A percentile compares a stretch with the other conserved stretches of the same genome.
phyloP scores from a whole-genome alignment of 2,113 vertebrate genomes.

The Nesogale talazaci region DNA sequence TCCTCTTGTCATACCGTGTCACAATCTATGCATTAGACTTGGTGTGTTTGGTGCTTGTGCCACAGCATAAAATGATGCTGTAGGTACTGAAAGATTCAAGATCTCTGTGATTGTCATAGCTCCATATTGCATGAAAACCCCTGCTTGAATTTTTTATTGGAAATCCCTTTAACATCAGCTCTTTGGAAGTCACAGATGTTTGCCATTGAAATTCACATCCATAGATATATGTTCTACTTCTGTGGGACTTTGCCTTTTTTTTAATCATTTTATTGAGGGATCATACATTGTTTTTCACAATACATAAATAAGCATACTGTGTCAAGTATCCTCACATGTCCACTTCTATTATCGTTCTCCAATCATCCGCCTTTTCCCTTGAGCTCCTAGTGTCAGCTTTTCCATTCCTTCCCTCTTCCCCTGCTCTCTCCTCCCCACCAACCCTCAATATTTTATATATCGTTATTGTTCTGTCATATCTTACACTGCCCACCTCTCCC shows the following conservation, averaged over 20 bases:
- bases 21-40: conserved; percentile 26
- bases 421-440: too few species aligned
- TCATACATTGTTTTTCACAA: too few species aligned
- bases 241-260: conserved; percentile 47
- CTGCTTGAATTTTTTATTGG: conserved; percentile 44
- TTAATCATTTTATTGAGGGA: too few species aligned
- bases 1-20: conserved; percentile 28
- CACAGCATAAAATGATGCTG: not conserved
- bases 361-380: too few species aligned
- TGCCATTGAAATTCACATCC: conserved; percentile 41
- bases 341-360: too few species aligned
- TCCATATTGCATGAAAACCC: conserved; percentile 34
- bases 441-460: too few species aligned
- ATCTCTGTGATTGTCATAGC: conserved; percentile 29
- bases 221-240: conserved; percentile 39
- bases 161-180: conserved; percentile 56
- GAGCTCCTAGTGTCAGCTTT: too few species aligned
- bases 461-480: too few species aligned
- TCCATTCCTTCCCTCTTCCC: too few species aligned
- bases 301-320: too few species aligned
- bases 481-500: too few species aligned
- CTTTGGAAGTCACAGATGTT: conserved; percentile 59
- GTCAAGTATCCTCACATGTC: too few species aligned
- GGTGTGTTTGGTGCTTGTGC: not conserved
- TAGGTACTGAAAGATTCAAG: not conserved